Evolutionary conservation across 1,140 invertebrate genomes (phyloP).

Genomic region (Diploscapter pachys): DNA sequence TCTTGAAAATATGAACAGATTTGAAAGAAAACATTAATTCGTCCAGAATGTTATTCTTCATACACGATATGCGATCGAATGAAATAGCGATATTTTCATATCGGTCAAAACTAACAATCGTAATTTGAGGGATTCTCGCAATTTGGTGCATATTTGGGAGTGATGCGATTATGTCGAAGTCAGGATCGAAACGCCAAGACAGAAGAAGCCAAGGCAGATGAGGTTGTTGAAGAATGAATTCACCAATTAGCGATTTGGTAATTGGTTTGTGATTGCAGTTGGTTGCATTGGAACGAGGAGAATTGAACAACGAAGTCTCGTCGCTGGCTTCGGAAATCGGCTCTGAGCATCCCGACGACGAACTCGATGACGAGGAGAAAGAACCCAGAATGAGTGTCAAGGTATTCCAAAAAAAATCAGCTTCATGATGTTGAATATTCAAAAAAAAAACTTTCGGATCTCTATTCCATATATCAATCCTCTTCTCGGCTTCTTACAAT

Average conservation of each 20-base stretch:
- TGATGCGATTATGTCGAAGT: conserved; percentile 10
- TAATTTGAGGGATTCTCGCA: background rate
- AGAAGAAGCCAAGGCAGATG: conserved; percentile 12
- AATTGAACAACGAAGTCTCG: background rate
- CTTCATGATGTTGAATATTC: no score
- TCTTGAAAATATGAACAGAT: no score
- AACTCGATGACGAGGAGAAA: conserved; percentile 21
- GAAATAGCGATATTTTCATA: no score
- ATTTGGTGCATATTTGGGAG: conserved; percentile 7
- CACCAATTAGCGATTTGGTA: no score
- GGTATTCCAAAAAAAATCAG: no score
- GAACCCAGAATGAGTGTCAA: conserved; percentile 48
- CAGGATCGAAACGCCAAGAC: background rate
- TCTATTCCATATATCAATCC: no score
- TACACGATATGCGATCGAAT: no score
- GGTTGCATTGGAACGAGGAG: conserved; percentile 8
- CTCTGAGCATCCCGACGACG: conserved; percentile 13
- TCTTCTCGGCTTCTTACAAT: no score
- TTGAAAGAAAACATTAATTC: no score
- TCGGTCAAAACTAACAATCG: no score
- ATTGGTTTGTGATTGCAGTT: conserved; percentile 5
- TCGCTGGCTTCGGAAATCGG: conserved; percentile 29
- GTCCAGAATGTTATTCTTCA: no score
- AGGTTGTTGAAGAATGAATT: conserved; percentile 8
- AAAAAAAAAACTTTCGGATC: no score